These are phyloP conservation scores for Dipodomys ordii DNA, from an alignment of 2,113 vertebrate genomes.

Conservation along the genomic window DNA sequence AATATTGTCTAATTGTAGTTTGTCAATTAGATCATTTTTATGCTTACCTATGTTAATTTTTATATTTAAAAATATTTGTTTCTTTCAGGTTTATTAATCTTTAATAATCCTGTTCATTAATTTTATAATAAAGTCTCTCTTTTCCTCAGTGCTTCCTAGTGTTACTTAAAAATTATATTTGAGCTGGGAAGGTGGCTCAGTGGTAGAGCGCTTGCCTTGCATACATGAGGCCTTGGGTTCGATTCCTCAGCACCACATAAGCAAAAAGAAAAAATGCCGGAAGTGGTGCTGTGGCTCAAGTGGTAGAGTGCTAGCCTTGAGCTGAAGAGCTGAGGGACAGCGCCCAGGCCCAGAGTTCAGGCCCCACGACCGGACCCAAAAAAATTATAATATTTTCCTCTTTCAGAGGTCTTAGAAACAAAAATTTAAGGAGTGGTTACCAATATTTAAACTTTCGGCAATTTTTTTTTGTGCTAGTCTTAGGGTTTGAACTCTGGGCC, in stretches of 20 bases:
- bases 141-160: neutral
- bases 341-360: too few species aligned
- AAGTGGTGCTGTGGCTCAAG: too few species aligned
- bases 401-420: neutral
- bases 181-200: too few species aligned
- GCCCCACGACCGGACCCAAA: too few species aligned
- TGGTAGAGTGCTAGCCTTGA: too few species aligned
- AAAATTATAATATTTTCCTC: neutral
- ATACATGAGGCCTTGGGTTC: too few species aligned
- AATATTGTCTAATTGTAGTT: neutral
- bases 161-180: neutral
- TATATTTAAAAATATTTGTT: slow-evolving; percentile 7
- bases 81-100: slow-evolving; percentile 8
- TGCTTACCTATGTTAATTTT: neutral
- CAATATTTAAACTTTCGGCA: neutral
- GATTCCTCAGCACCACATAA: too few species aligned
- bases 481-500: too few species aligned
- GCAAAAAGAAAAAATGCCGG: too few species aligned
- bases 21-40: neutral
- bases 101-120: neutral
- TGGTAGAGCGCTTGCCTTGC: too few species aligned
- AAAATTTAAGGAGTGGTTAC: neutral
- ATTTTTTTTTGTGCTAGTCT: too few species aligned
- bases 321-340: too few species aligned
- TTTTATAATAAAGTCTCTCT: neutral